These are phyloP conservation scores for Meles meles DNA, from an alignment of 2,113 vertebrate genomes.

Conservation along the genomic window DNA sequence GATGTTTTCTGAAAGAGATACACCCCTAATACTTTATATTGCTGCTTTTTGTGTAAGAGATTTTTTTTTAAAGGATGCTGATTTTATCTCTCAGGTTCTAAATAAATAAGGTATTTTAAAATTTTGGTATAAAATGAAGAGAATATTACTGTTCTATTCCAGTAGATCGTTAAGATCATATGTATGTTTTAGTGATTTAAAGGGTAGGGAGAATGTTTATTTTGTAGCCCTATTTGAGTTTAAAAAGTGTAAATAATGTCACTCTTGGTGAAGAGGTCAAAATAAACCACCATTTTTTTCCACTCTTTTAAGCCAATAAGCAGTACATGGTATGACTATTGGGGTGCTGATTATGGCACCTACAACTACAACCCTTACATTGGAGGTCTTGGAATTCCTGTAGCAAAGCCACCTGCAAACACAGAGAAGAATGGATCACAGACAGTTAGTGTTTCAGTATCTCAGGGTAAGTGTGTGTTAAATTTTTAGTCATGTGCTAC, in stretches of 20 bases:
- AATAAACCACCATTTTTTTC: constrained; percentile 3
- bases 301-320: constrained; percentile 91
- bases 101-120: not conserved
- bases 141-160: not conserved
- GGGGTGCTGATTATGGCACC: constrained; percentile 97
- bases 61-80: not conserved
- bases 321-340: constrained; percentile 99
- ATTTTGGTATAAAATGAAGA: not conserved
- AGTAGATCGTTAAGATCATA: not conserved
- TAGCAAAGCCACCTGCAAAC: constrained; percentile 91
- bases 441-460: constrained; percentile 95
- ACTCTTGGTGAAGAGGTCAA: not conserved
- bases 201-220: not conserved
- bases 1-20: not conserved
- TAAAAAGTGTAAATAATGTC: not conserved
- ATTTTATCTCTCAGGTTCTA: not conserved
- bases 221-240: not conserved
- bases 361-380: constrained; percentile 98
- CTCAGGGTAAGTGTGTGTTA: constrained; percentile 88
- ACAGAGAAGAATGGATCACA: constrained; percentile 95
- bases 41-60: not conserved
- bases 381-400: constrained; percentile 94
- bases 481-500: not conserved
- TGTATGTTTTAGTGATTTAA: not conserved
- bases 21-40: not conserved